Percentiles rank a stretch among this genome's conserved stretches.
Conservation (phyloP, 2,888 invertebrate genomes). For the Meiosimyza decipiens region DNA sequence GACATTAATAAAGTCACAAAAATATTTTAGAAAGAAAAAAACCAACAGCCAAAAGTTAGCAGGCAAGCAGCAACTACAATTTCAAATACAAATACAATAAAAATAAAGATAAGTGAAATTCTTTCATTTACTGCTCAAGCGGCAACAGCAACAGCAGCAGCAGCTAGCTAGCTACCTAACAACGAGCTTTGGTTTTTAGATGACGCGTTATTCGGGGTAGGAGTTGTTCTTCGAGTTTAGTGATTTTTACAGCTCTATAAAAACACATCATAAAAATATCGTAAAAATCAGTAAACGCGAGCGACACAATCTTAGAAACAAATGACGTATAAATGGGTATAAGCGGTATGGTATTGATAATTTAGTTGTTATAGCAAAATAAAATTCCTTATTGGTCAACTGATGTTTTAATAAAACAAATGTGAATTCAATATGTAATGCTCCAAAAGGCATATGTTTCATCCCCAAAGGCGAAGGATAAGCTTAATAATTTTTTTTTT, state of each 20-base stretch:
- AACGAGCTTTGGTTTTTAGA: neutral
- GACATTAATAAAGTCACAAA: slow-evolving; percentile 11
- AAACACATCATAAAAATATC: slow-evolving; percentile 5
- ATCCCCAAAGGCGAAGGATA: no score
- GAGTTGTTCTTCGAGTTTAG: neutral
- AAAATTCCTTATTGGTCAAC: no score
- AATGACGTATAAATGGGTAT: no score
- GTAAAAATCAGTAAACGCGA: neutral
- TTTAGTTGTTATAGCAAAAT: no score
- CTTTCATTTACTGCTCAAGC: slow-evolving; percentile 11
- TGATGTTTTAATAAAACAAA: no score
- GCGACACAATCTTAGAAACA: no score
- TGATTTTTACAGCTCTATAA: slow-evolving; percentile 12
- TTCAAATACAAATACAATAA: slow-evolving; percentile 15
- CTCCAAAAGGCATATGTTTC: no score
- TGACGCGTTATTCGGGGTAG: neutral
- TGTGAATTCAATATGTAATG: no score
- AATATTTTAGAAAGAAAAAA: neutral
- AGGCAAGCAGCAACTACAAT: neutral
- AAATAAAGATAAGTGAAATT: slow-evolving; percentile 15
- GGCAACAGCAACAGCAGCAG: no score
- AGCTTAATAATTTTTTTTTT: no score
- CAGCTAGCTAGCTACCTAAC: neutral
- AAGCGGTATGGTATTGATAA: no score
- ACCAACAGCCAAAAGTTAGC: no score